Conservation (phyloP, 1,140 invertebrate species). For the Prorops nasuta region DNA sequence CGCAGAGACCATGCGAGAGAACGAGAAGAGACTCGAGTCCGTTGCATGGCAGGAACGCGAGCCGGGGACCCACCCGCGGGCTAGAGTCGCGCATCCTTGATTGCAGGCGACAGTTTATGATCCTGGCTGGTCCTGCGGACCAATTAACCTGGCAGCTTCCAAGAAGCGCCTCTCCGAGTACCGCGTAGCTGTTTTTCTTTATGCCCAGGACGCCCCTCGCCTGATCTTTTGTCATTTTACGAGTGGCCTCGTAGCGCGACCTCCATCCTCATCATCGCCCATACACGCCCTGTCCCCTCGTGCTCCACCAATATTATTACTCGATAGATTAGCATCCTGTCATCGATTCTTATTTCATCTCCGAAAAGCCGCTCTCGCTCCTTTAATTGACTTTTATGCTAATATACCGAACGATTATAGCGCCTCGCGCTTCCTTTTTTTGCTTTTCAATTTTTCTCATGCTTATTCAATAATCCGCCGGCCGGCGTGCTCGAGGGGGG, state of each 20-base stretch:
- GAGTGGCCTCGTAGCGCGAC: neutral
- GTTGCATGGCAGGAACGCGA: constrained; percentile 4
- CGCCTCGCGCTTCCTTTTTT: no score
- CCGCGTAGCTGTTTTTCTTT: neutral
- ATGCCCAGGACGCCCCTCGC: constrained; percentile 10
- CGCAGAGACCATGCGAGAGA: constrained; percentile 9
- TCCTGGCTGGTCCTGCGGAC: constrained; percentile 44
- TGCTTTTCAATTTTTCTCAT: no score
- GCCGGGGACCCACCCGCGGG: constrained; percentile 35
- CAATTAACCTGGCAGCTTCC: constrained; percentile 54
- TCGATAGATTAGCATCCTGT: no score
- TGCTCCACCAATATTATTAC: no score
- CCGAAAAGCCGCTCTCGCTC: no score
- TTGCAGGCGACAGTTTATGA: constrained; percentile 58
- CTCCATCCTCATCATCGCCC: no score
- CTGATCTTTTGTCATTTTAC: constrained; percentile 35
- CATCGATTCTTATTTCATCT: no score
- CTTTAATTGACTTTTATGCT: no score
- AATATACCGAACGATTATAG: no score
- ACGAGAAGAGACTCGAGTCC: neutral
- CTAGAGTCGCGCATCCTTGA: constrained; percentile 48
- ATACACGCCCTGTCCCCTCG: no score
- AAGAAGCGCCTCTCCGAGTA: constrained; percentile 34
- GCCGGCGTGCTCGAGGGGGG: no score
- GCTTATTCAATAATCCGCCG: no score